Base-by-base conservation (phyloP, 2,888 invertebrate genomes). In the Tortricodes alternella region DNA sequence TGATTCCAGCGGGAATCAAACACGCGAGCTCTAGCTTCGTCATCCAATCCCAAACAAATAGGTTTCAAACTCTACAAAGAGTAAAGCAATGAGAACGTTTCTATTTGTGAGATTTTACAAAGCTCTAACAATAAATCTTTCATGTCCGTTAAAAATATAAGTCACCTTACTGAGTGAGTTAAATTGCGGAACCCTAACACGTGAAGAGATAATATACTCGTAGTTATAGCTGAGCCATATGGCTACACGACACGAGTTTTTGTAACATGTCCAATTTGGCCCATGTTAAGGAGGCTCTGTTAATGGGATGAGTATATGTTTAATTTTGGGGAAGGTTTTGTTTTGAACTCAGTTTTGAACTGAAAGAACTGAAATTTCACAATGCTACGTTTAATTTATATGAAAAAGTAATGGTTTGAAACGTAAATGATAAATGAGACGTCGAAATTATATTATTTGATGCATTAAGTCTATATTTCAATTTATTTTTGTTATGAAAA, bases 211-310 rank as follows among this genome's bases (percentile, higher is more conserved):
- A 46, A 38, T 43, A 46, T 21, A 32, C 38, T 32, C 32, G 39
- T 34, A 46, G 53, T 32, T 39, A 46, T 44, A 44, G 24, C 18
- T 11, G 13, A 11, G 23, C 32, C 55, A 48, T 39, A 34, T 46
- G 46, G 55, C 48, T 24, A n/a, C 32, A 5, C 27, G 21, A 24
- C 41, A 35, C 32, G 34, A 35, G 48, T 55, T 49, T 55, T 55
- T 55, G 49, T 43, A 49, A 16, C 55, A 37, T 35, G 27, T 55
- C 49, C 55, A 43, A 49, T 49, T 55, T 49, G 48, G 55, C 55
- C 49, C 35, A 21, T 37, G 43, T 49, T 35, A 49, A 55, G 46
- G 55, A 53, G 48, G 39, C 11, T 43, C 29, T 7, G 41, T 35
- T 49, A 48, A 43, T 55, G 49, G 34, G 34, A 23, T n/a, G 24